phyloP scores from a whole-genome alignment of 64 coral and sea anemone genomes.

The Trachythela sp. region DNA sequence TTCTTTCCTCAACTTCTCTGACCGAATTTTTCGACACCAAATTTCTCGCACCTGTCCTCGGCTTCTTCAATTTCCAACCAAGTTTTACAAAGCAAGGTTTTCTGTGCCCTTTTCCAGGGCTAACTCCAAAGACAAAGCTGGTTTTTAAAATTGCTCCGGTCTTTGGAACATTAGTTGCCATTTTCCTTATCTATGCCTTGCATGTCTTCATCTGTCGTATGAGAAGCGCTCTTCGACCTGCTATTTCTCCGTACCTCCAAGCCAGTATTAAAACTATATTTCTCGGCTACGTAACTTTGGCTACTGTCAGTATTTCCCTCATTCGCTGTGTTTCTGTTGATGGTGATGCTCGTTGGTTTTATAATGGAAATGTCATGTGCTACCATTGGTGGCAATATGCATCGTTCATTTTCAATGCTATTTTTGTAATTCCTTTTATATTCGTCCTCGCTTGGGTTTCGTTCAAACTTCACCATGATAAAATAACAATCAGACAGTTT shows the following conservation, averaged over 20 bases:
- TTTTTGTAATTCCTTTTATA: constrained; percentile 19
- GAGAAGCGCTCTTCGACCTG: neutral
- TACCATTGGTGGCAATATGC: constrained; percentile 47
- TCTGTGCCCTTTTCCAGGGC: constrained; percentile 16
- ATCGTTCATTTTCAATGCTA: constrained; percentile 6
- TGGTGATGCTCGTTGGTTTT: neutral
- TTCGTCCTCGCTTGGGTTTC: constrained; percentile 15
- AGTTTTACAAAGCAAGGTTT: neutral
- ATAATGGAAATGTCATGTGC: constrained; percentile 31
- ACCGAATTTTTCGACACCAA: neutral
- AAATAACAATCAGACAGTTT: neutral
- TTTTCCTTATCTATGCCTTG: neutral
- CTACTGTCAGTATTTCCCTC: constrained; percentile 7
- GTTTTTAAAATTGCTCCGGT: constrained; percentile 7
- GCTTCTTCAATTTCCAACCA: constrained; percentile 38
- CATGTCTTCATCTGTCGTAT: neutral
- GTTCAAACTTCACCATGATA: constrained; percentile 16
- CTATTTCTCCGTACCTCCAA: neutral
- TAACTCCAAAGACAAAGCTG: constrained; percentile 24
- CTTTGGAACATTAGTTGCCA: constrained; percentile 30
- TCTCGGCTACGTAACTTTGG: constrained; percentile 40
- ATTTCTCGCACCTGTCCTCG: constrained; percentile 15
- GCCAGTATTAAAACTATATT: constrained; percentile 27
- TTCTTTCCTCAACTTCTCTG: neutral
- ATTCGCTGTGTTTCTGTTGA: constrained; percentile 25